phyloP scores from a whole-genome alignment of 2,888 invertebrate genomes.

The Chalcis sispes region DNA sequence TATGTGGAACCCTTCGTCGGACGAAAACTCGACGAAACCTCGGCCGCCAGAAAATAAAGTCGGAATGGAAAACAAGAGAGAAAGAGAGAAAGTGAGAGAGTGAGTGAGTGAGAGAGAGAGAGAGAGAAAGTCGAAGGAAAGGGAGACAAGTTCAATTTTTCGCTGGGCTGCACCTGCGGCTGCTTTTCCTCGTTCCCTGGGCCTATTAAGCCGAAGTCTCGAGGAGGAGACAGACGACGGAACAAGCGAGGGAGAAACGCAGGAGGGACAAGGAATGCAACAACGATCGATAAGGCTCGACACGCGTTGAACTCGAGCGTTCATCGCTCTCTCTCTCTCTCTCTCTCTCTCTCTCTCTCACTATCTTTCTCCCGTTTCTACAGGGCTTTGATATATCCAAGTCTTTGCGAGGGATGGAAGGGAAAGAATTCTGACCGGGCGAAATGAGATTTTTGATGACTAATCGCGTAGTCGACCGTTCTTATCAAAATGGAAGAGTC shows the following conservation, averaged over 20 bases:
- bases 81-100: neutral
- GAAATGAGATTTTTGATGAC: constrained; percentile 51
- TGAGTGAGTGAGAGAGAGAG: neutral
- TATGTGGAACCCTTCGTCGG: constrained; percentile 38
- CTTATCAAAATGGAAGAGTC: neutral
- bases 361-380: constrained; percentile 6
- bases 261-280: constrained; percentile 61
- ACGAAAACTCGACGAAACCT: constrained; percentile 59
- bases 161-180: constrained; percentile 69
- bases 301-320: no score
- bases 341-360: constrained; percentile 11
- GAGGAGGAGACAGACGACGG: constrained; percentile 34
- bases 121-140: neutral
- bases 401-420: neutral
- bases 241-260: constrained; percentile 48
- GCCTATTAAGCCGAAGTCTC: constrained; percentile 39
- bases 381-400: constrained; percentile 49
- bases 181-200: constrained; percentile 53
- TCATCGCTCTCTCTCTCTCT: constrained; percentile 17
- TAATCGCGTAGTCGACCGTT: constrained; percentile 31
- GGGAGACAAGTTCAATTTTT: constrained; percentile 65
- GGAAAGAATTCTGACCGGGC: constrained; percentile 6
- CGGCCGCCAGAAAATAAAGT: constrained; percentile 61
- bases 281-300: constrained; percentile 43
- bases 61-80: no score